Percentiles rank a stretch among this genome's conserved stretches.
These are phyloP conservation scores for Bimastos eiseni DNA, from an alignment of 2,888 invertebrate species.

Conservation along the genomic window DNA sequence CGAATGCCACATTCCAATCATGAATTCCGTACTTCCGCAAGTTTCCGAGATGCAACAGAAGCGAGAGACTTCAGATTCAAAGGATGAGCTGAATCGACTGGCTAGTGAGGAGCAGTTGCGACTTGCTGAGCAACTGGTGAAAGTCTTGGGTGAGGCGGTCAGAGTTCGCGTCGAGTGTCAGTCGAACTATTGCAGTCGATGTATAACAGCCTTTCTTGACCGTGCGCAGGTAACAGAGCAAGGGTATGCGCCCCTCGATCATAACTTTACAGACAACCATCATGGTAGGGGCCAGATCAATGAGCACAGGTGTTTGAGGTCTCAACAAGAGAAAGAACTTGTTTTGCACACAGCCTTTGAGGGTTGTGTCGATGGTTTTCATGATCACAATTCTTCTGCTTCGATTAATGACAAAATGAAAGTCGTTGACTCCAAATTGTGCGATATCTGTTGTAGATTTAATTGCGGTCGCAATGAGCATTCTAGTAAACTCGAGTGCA, in stretches of 20 bases:
- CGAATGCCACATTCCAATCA: background rate
- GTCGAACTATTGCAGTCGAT: conserved; percentile 38
- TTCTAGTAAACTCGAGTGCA: background rate
- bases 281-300: background rate
- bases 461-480: background rate
- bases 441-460: background rate
- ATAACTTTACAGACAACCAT: background rate
- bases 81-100: background rate
- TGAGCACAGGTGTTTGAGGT: background rate
- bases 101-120: conserved; percentile 29
- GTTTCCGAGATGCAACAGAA: background rate
- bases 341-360: background rate
- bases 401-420: background rate
- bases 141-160: conserved; percentile 55
- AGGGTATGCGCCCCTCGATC: background rate
- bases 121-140: conserved; percentile 52
- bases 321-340: background rate
- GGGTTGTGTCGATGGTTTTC: background rate
- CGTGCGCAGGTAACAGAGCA: background rate
- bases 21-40: background rate
- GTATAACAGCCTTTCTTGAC: conserved; percentile 26
- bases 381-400: background rate
- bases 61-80: background rate
- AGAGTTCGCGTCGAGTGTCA: conserved; percentile 50
- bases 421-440: background rate